Percentiles rank a stretch among this genome's conserved stretches.
Evolutionary conservation across 1,140 invertebrate genomes (phyloP).

Genomic region (Leptinotarsa defecta): DNA sequence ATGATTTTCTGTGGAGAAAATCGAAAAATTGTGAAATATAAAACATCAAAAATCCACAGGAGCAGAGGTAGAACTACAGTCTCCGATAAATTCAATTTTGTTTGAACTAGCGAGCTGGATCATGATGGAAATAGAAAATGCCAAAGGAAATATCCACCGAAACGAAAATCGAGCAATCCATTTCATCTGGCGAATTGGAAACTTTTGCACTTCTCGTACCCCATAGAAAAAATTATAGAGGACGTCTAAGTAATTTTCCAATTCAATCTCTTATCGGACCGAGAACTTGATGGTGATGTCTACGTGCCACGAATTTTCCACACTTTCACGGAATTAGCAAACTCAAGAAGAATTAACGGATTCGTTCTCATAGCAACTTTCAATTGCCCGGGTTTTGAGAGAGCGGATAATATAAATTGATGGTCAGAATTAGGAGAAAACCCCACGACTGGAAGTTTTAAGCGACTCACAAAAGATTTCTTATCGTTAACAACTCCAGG

Average conservation of each 20-base stretch:
- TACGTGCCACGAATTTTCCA: not conserved
- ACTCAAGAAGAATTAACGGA: not conserved
- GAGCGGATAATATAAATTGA: not conserved
- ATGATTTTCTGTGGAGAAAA: too few species aligned
- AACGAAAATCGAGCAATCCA: not conserved
- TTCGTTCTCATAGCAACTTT: not conserved
- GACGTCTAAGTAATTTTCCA: not conserved
- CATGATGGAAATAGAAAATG: too few species aligned
- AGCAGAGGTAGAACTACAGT: too few species aligned
- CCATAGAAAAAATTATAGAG: not conserved
- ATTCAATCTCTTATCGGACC: not conserved
- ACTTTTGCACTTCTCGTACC: not conserved
- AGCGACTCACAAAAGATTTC: not conserved
- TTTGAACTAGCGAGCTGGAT: too few species aligned
- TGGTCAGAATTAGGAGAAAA: not conserved
- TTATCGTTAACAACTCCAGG: slow-evolving; percentile 2
- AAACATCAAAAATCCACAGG: too few species aligned
- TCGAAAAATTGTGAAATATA: too few species aligned
- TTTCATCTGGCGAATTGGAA: not conserved
- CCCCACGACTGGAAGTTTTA: not conserved
- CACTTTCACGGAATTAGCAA: not conserved
- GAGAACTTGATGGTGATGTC: not conserved
- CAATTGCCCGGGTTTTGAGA: not conserved
- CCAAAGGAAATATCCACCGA: not conserved
- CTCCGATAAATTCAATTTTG: too few species aligned